These are phyloP conservation scores for Peromyscus attwateri DNA, from an alignment of 2,797 vertebrate species.

Conservation along the genomic window DNA sequence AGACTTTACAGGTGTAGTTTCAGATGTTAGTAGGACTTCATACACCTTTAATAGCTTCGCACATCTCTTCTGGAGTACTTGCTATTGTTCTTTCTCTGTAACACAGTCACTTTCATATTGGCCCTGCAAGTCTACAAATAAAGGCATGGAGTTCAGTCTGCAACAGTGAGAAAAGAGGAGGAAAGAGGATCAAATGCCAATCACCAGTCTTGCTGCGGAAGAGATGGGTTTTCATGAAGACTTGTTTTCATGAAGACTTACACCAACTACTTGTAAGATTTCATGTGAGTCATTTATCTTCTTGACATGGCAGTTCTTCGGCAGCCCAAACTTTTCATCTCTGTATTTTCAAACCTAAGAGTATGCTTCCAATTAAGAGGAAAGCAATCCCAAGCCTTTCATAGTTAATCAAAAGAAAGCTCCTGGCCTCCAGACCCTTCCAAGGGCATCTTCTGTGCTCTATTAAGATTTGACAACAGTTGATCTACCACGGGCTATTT, in stretches of 20 bases:
- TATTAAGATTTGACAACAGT: slow-evolving; percentile 60
- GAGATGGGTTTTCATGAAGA: background rate
- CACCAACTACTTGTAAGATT: background rate
- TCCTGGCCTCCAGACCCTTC: slow-evolving; percentile 9
- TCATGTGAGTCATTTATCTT: background rate
- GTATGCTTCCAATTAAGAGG: slow-evolving; percentile 37
- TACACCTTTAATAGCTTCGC: background rate
- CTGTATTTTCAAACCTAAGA: slow-evolving; percentile 33
- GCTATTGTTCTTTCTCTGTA: background rate
- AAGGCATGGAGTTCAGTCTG: background rate
- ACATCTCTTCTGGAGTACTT: background rate
- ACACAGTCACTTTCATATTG: background rate
- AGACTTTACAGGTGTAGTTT: no score
- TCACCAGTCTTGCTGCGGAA: background rate
- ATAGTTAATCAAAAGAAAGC: slow-evolving; percentile 51
- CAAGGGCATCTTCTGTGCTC: slow-evolving; percentile 31
- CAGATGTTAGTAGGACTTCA: background rate
- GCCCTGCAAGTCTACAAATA: background rate
- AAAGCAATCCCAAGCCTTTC: slow-evolving; percentile 15
- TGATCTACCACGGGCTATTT: slow-evolving; percentile 59
- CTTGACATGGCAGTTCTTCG: background rate
- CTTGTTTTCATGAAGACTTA: background rate
- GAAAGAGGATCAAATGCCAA: background rate
- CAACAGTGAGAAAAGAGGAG: background rate
- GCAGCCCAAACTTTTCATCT: background rate